phyloP scores from a whole-genome alignment of 2,113 vertebrate species.

The Dissostichus mawsoni region DNA sequence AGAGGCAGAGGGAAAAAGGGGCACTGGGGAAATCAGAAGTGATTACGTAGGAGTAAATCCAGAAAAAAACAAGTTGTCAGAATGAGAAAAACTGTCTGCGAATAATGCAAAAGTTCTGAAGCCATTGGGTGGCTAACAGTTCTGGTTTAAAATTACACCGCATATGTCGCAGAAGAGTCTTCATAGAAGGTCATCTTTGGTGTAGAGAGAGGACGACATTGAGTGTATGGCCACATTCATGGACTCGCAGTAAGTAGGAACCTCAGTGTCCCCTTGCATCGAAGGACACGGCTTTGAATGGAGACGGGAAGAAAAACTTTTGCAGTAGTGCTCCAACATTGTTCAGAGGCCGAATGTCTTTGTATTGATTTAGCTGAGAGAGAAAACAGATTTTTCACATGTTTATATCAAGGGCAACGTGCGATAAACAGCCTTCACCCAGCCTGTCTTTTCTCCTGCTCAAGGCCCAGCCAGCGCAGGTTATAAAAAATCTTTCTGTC shows the following conservation, averaged over 20 bases:
- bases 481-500: slow-evolving; percentile 80
- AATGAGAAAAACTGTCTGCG: slow-evolving; percentile 9
- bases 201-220: slow-evolving; percentile 56
- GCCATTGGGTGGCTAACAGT: too few relatives aligned
- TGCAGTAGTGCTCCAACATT: slow-evolving; percentile 61
- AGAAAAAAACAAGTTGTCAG: background rate
- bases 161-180: slow-evolving; percentile 7
- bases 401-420: slow-evolving; percentile 81
- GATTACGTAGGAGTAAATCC: slow-evolving; percentile 30
- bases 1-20: background rate
- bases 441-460: slow-evolving; percentile 76
- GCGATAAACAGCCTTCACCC: slow-evolving; percentile 81
- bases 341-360: slow-evolving; percentile 75
- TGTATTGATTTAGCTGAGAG: slow-evolving; percentile 79
- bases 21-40: slow-evolving; percentile 13
- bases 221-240: slow-evolving; percentile 54
- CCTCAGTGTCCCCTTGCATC: slow-evolving; percentile 28
- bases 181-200: slow-evolving; percentile 50
- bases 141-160: too few relatives aligned
- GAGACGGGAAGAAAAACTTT: slow-evolving; percentile 76
- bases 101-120: background rate
- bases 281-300: slow-evolving; percentile 71
- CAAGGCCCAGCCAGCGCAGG: slow-evolving; percentile 76
- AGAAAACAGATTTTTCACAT: slow-evolving; percentile 82
- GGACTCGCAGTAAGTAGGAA: slow-evolving; percentile 52